Evolutionary conservation across 2,888 invertebrate species (phyloP), one percentile per base, ranked within the genome.

Genomic region (Torymus auratus): DNA sequence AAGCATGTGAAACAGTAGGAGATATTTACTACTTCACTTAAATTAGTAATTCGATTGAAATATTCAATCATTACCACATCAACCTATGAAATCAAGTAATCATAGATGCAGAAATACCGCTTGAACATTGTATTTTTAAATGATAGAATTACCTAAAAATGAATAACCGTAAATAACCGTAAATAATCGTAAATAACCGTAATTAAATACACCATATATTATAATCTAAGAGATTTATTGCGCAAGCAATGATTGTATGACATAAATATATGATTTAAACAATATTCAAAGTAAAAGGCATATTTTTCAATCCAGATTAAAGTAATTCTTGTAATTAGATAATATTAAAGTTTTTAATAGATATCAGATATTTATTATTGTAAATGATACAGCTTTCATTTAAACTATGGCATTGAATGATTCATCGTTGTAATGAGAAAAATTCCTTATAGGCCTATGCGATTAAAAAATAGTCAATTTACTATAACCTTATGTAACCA

Each of bases 301-400:
- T 73, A 79, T 80, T 80, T 80, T 80, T 80, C 64, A 71, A 80
- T 79, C 11, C 23, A 69, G 14, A 60, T 60, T 65, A 71, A n/a
- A 61, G 13, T 78, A 68, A 71, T 50, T 71, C 71, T 70, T 65
- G 20, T 71, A 75, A 80, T 50, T 60, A 72, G 60, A 61, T 55
- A 67, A 60, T 41, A 61, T 52, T 61, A 55, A 69, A 50, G 55
- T 60, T 69, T 70, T 64, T 74, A 69, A 64, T 74, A 74, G 74
- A 70, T 70, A 15, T 58, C 23, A 64, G 15, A 58, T 53, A 61
- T 72, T 72, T 78, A 70, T 65, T 58, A 80, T 70, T 75, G 61
- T 75, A 80, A 75, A 65, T 75, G 28, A 62, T 69, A 58, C 17
- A 52, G 72, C 62, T 79, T 74, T 70, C 60, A 70, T 65, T 80